phyloP scores from a whole-genome alignment of 2,888 invertebrate species.

The Drosophila crucigera region DNA sequence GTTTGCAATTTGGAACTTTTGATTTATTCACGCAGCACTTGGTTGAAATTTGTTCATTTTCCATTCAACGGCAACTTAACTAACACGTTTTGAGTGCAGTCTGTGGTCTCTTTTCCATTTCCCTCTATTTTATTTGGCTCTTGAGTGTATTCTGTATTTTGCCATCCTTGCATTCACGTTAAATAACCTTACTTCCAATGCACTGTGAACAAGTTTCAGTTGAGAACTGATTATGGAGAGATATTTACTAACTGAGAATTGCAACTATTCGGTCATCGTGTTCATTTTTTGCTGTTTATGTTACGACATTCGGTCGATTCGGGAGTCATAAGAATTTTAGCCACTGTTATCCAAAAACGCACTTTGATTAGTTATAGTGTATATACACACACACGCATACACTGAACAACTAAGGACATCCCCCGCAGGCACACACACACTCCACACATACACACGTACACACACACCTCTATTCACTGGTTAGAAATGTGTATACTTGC shows the following conservation, averaged over 20 bases:
- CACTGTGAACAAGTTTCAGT: background rate
- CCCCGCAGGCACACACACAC: background rate
- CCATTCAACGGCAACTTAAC: constrained; percentile 3
- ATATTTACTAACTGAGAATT: background rate
- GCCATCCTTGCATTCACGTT: background rate
- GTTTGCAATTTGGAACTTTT: background rate
- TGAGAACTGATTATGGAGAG: background rate
- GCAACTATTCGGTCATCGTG: background rate
- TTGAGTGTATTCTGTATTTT: background rate
- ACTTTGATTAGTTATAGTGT: constrained; percentile 19
- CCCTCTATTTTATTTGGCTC: background rate
- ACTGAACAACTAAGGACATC: background rate
- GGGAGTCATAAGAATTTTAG: background rate
- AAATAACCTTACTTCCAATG: background rate
- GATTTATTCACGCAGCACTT: constrained; percentile 1
- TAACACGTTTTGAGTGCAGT: constrained; percentile 15
- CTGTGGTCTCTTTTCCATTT: background rate
- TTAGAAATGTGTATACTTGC: constrained; percentile 18
- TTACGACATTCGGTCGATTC: background rate
- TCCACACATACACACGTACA: too few relatives aligned
- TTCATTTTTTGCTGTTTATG: background rate
- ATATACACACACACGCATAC: background rate
- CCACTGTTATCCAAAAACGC: background rate
- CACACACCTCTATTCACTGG: constrained; percentile 2
- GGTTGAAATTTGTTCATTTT: constrained; percentile 1